phyloP scores from a whole-genome alignment of 2,797 vertebrate genomes.

The Florisuga fusca region DNA sequence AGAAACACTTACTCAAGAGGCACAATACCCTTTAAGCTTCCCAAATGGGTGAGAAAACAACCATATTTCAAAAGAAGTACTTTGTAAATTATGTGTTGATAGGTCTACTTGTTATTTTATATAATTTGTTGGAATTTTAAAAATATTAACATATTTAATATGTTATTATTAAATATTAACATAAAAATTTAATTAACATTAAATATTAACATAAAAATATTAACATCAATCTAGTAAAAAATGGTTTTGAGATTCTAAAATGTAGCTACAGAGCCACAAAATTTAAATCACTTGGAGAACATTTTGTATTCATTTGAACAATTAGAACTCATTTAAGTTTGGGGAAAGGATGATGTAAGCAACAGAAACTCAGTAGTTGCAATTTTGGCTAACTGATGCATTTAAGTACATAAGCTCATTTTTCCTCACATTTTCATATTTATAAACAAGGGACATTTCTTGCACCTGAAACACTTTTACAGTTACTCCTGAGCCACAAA shows the following conservation, averaged over 20 bases:
- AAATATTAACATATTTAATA: neutral
- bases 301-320: neutral
- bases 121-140: neutral
- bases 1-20: neutral
- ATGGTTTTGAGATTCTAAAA: neutral
- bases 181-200: neutral
- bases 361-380: neutral
- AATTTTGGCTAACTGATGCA: neutral
- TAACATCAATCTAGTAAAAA: neutral
- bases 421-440: neutral
- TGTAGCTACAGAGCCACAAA: neutral
- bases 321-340: neutral
- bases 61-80: neutral
- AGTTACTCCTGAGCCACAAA: neutral
- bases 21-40: neutral
- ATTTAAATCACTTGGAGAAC: neutral
- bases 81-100: neutral
- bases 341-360: neutral
- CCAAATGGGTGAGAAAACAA: neutral
- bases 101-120: neutral
- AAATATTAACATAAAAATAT: neutral
- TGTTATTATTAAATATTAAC: neutral
- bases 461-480: slow-evolving; percentile 1
- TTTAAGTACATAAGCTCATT: neutral
- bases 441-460: neutral